A percentile compares a stretch with the other conserved stretches of the same genome.
Evolutionary conservation across 2,797 vertebrate genomes (phyloP).

Genomic region (Meriones psammophilus): DNA sequence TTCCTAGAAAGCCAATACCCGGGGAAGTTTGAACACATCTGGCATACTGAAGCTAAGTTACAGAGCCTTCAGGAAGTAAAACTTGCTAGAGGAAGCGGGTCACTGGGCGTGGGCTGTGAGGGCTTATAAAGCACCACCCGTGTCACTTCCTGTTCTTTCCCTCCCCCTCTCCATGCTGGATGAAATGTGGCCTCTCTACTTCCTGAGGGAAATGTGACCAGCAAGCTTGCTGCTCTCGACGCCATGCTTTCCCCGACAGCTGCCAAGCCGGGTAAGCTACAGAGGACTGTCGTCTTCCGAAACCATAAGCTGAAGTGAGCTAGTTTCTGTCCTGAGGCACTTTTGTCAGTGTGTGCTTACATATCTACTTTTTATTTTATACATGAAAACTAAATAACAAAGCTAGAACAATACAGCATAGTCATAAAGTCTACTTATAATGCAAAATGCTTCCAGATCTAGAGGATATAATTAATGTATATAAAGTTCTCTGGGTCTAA

Average conservation of each 20-base stretch:
- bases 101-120: neutral
- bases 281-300: neutral
- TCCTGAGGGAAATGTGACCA: neutral
- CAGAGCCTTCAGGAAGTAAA: neutral
- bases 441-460: slow-evolving; percentile 21
- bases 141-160: neutral
- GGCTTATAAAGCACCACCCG: neutral
- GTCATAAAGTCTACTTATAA: neutral
- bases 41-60: neutral
- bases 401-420: neutral
- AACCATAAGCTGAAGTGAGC: neutral
- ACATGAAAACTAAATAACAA: slow-evolving; percentile 35
- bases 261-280: neutral
- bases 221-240: neutral
- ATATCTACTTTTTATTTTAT: neutral
- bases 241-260: neutral
- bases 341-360: neutral
- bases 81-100: neutral
- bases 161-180: neutral
- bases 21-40: too few species aligned
- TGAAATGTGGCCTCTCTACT: too few species aligned
- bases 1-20: too few species aligned
- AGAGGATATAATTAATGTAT: neutral
- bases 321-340: neutral
- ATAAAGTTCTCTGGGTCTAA: neutral